Conservation (phyloP, 1,140 invertebrate species). For the Listronotus oregonensis region DNA sequence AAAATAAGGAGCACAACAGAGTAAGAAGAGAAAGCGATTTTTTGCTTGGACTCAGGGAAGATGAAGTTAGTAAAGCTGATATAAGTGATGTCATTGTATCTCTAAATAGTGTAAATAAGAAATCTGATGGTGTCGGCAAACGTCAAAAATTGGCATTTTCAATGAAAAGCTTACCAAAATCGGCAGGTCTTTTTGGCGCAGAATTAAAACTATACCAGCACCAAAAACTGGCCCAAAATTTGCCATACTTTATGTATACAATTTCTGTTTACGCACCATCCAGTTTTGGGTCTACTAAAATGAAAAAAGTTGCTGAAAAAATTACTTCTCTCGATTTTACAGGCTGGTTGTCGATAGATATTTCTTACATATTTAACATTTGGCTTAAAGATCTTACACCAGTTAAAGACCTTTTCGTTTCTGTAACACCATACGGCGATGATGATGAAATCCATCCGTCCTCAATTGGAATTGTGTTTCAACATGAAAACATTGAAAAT, state of each 20-base stretch:
- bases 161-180: neutral
- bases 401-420: neutral
- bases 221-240: neutral
- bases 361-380: slow-evolving; percentile 2
- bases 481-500: slow-evolving; percentile 3
- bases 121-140: slow-evolving; percentile 9
- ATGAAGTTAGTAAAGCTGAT: slow-evolving; percentile 6
- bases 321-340: neutral
- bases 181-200: neutral
- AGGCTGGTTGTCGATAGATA: slow-evolving; percentile 13
- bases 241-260: neutral
- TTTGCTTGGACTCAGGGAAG: neutral
- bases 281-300: neutral
- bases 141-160: slow-evolving; percentile 2
- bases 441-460: neutral
- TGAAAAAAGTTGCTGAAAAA: slow-evolving; percentile 16
- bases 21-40: neutral
- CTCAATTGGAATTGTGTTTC: neutral
- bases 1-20: neutral
- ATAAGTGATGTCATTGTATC: slow-evolving; percentile 9
- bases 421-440: neutral
- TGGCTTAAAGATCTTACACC: neutral
- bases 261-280: slow-evolving; percentile 4
- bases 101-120: slow-evolving; percentile 1
- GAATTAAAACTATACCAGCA: slow-evolving; percentile 8